Conservation (phyloP, 2,888 invertebrate species). For the Papilio gigon region DNA sequence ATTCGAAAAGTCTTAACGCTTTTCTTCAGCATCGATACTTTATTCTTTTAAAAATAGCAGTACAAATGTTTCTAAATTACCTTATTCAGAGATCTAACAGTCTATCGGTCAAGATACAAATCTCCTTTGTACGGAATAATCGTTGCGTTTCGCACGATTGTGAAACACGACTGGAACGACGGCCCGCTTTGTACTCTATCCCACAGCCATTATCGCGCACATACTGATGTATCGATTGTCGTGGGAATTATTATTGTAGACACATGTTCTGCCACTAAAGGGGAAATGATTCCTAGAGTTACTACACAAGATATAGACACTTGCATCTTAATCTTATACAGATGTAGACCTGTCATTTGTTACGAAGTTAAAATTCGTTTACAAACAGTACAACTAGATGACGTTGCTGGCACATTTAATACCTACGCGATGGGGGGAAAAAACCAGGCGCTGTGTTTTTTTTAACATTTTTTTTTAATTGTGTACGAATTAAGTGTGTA, state of each 20-base stretch:
- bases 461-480: no score
- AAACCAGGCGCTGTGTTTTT: no score
- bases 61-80: background rate
- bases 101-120: constrained; percentile 71
- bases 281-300: background rate
- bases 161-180: constrained; percentile 63
- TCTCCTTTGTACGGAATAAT: constrained; percentile 63
- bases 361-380: no score
- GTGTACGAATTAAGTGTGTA: no score
- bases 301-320: no score
- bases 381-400: no score
- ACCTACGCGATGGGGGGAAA: no score
- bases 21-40: background rate
- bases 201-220: constrained; percentile 58
- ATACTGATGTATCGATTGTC: constrained; percentile 59
- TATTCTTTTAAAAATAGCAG: no score
- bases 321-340: no score
- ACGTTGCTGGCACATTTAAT: no score
- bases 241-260: constrained; percentile 48
- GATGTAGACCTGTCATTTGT: no score
- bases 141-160: constrained; percentile 61
- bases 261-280: constrained; percentile 26
- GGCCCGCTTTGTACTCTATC: constrained; percentile 63
- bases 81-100: constrained; percentile 39
- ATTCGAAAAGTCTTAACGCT: background rate